Base-by-base conservation (phyloP, 2,797 vertebrate species). In the Pseudopleuronectes americanus region DNA sequence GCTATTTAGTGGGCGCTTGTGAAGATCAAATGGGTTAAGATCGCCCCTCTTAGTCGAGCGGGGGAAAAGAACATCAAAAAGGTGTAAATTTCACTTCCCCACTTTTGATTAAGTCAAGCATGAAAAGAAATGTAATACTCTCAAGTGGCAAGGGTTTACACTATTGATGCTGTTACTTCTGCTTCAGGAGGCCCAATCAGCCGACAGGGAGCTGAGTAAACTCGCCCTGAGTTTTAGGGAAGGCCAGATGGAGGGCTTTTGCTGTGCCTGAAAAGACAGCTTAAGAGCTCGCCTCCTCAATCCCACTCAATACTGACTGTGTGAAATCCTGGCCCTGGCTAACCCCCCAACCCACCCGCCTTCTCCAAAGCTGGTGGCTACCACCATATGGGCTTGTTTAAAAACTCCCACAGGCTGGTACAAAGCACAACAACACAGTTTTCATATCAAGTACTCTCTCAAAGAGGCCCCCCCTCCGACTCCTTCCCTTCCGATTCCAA, bases 71-170 rank as follows among this genome's bases (percentile, higher is more conserved):
- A 97, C 98, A 99, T 99, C 98, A 98, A 98, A 99, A 99, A 98
- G 97, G 97, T 99, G 97, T 99, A 98, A 97, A 98, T 99, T 99
- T 99, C 98, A 98, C 96, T 97, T 97, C 96, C 96, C 97, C 96
- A 98, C 97, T 99, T 99, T 98, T 97, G 96, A 98, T 99, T 96
- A 98, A 99, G 97, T 97, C 97, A 98, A 97, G 98, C 98, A 98
- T 99, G 98, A 99, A 99, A 99, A 97, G 97, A 98, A 99, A 97
- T 97, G 98, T 98, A 98, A 99, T 98, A 96, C 97, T 97, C 96
- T 99, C 96, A 97, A 99, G 98, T 98, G 97, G 96, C 96, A 93
- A 95, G 96, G 97, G 96, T 96, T 98, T 97, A 96, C 96, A 95
- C 97, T 96, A 99, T 99, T 99, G 96, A 99, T 96, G 96, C 94